These are phyloP conservation scores for Tenthredo livida DNA, from an alignment of 2,888 invertebrate genomes.

Conservation along the genomic window DNA sequence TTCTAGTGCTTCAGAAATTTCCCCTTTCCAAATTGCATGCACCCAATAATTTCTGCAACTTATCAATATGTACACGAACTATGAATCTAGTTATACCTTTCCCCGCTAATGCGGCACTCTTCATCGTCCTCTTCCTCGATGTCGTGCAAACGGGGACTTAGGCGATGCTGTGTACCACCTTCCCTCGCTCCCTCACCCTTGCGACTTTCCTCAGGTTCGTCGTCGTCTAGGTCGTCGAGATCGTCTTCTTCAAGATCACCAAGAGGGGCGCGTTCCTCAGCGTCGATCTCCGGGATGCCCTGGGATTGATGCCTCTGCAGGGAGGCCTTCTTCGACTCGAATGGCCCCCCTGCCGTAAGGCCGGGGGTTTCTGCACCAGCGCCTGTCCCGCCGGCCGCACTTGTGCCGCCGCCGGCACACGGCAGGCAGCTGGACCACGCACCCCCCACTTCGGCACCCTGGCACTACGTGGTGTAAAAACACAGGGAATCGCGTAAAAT, in stretches of 20 bases:
- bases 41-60: not conserved
- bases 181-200: slow-evolving; percentile 66
- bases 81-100: slow-evolving; percentile 65
- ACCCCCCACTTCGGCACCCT: slow-evolving; percentile 80
- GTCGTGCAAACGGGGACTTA: slow-evolving; percentile 88
- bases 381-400: slow-evolving; percentile 74
- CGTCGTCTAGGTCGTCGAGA: slow-evolving; percentile 59
- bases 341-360: slow-evolving; percentile 81
- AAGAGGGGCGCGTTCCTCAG: slow-evolving; percentile 65
- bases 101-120: slow-evolving; percentile 77
- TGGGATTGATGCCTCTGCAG: slow-evolving; percentile 73
- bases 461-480: slow-evolving; percentile 75
- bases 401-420: slow-evolving; percentile 80
- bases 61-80: not conserved
- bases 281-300: slow-evolving; percentile 54
- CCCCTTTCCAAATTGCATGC: not conserved
- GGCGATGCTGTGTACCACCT: slow-evolving; percentile 81
- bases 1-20: not conserved
- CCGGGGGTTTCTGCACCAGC: slow-evolving; percentile 79
- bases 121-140: slow-evolving; percentile 91
- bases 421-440: slow-evolving; percentile 78
- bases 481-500: slow-evolving; percentile 63
- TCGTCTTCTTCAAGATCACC: slow-evolving; percentile 73
- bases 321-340: slow-evolving; percentile 80
- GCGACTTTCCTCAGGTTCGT: slow-evolving; percentile 59